Conservation (phyloP, 1,140 invertebrate species). For the Cheumatopsyche charites region DNA sequence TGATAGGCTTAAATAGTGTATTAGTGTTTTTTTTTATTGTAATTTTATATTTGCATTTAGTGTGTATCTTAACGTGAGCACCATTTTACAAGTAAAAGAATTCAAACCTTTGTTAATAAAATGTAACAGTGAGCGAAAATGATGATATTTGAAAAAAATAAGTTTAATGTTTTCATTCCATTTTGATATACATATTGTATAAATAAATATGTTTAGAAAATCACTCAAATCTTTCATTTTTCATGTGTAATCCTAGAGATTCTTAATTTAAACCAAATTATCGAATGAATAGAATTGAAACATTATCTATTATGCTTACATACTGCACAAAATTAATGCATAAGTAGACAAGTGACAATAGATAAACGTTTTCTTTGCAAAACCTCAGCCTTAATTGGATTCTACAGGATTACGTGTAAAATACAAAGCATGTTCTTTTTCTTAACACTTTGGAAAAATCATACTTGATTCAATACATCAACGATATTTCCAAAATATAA, state of each 20-base stretch:
- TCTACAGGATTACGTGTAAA: no score
- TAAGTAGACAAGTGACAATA: no score
- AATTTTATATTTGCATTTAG: slow-evolving; percentile 8
- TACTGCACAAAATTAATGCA: no score
- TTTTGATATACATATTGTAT: slow-evolving; percentile 33
- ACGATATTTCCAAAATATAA: no score
- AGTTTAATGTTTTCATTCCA: slow-evolving; percentile 27
- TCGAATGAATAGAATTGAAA: no score
- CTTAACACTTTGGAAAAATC: no score
- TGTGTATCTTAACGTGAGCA: neutral
- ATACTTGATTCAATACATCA: no score
- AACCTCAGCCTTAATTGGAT: no score
- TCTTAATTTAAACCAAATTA: neutral
- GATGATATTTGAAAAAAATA: slow-evolving; percentile 7
- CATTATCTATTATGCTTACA: no score
- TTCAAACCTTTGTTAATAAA: neutral
- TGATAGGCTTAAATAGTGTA: slow-evolving; percentile 9
- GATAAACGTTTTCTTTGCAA: no score
- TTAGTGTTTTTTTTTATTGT: slow-evolving; percentile 2
- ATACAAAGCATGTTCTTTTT: no score
- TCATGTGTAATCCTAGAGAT: neutral
- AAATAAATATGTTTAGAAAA: slow-evolving; percentile 26
- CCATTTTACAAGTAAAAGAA: no score
- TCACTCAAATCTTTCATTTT: neutral
- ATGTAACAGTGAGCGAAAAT: neutral